Conservation (phyloP, 2,888 invertebrate species). For the Thymelicus sylvestris region DNA sequence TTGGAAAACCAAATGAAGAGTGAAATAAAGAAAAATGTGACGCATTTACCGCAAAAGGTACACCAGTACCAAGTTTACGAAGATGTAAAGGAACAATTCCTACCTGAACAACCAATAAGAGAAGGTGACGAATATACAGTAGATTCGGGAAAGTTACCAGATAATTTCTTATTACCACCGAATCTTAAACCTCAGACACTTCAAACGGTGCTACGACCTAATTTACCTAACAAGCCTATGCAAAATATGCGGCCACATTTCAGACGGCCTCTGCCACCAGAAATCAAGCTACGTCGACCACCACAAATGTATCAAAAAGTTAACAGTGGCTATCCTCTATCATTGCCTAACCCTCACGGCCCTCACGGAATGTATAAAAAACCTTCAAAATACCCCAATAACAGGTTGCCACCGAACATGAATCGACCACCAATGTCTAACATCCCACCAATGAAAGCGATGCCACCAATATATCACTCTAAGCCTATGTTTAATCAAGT, state of each 20-base stretch:
- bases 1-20: slow-evolving; percentile 70
- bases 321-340: slow-evolving; percentile 63
- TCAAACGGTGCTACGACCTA: slow-evolving; percentile 74
- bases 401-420: slow-evolving; percentile 56
- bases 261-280: slow-evolving; percentile 74
- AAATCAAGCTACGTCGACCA: slow-evolving; percentile 75
- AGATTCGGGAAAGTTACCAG: slow-evolving; percentile 61
- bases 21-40: slow-evolving; percentile 57
- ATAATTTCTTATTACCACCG: slow-evolving; percentile 66
- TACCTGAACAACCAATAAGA: slow-evolving; percentile 66
- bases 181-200: slow-evolving; percentile 75
- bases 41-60: slow-evolving; percentile 46
- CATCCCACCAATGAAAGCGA: slow-evolving; percentile 66
- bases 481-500: slow-evolving; percentile 53
- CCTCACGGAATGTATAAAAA: slow-evolving; percentile 60
- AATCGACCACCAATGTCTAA: slow-evolving; percentile 54
- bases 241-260: slow-evolving; percentile 67
- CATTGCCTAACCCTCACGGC: slow-evolving; percentile 65
- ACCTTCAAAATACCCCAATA: slow-evolving; percentile 55
- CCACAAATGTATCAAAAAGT: slow-evolving; percentile 60
- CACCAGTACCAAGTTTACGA: slow-evolving; percentile 72
- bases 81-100: slow-evolving; percentile 62
- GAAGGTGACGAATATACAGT: slow-evolving; percentile 72
- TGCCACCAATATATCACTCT: slow-evolving; percentile 55
- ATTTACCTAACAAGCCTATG: slow-evolving; percentile 55